Conservation (phyloP, 2,797 vertebrate species). For the Thaleichthys pacificus region DNA sequence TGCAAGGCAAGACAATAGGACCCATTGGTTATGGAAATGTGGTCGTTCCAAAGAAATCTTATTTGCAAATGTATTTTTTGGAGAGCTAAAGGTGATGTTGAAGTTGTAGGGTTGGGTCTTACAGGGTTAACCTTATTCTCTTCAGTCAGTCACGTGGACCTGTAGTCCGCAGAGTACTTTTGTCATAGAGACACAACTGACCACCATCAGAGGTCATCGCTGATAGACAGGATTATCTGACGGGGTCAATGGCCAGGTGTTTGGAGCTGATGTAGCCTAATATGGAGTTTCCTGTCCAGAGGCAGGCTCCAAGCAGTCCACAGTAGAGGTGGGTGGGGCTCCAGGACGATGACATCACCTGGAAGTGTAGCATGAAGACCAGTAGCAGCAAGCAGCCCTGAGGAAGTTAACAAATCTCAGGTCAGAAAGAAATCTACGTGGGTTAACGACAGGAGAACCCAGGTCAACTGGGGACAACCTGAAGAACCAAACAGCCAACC, state of each 20-base stretch:
- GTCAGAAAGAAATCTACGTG: neutral
- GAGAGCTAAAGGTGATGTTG: no score
- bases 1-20: no score
- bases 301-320: slow-evolving; percentile 17
- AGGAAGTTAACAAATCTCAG: neutral
- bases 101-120: no score
- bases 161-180: neutral
- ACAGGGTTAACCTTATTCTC: neutral
- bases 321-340: slow-evolving; percentile 14
- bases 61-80: no score
- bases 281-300: slow-evolving; percentile 40
- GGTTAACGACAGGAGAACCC: no score
- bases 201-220: neutral
- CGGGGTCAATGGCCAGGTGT: neutral
- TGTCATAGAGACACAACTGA: neutral
- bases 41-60: no score
- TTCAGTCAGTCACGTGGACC: neutral
- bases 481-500: no score
- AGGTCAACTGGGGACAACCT: neutral
- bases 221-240: neutral
- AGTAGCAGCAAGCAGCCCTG: slow-evolving; percentile 32
- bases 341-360: slow-evolving; percentile 20
- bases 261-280: slow-evolving; percentile 29
- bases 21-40: no score
- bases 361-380: slow-evolving; percentile 22